phyloP scores from a whole-genome alignment of 2,113 vertebrate genomes.

The Saguinus imperator region DNA sequence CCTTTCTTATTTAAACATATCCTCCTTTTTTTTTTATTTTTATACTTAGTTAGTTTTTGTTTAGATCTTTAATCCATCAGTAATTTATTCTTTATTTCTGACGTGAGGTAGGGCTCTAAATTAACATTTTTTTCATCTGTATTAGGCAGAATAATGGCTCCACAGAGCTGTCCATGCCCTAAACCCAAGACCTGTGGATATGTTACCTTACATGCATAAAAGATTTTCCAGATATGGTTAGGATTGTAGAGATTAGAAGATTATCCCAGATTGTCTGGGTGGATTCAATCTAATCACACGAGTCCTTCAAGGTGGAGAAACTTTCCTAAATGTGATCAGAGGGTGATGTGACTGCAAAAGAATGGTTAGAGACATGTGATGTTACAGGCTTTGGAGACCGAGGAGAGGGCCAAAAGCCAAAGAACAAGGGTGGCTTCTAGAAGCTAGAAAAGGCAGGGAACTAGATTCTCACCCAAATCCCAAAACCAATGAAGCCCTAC shows the following conservation, averaged over 20 bases:
- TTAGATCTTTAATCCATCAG: constrained; percentile 17
- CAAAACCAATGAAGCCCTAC: neutral
- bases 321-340: neutral
- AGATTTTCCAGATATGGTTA: neutral
- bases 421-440: neutral
- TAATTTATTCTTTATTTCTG: constrained; percentile 36
- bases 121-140: neutral
- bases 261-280: neutral
- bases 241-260: neutral
- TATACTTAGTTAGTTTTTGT: neutral
- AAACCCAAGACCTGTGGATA: neutral
- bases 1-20: neutral
- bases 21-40: neutral
- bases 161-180: neutral
- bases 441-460: constrained; percentile 34
- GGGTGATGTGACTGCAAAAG: neutral
- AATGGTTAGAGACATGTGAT: neutral
- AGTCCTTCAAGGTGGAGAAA: neutral
- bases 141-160: neutral
- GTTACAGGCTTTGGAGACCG: neutral
- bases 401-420: neutral
- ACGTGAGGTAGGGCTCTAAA: neutral
- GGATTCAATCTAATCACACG: neutral
- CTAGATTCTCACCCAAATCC: neutral
- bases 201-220: neutral